These are phyloP conservation scores for Hemibagrus guttatus DNA, from an alignment of 2,797 vertebrate species.

Conservation along the genomic window DNA sequence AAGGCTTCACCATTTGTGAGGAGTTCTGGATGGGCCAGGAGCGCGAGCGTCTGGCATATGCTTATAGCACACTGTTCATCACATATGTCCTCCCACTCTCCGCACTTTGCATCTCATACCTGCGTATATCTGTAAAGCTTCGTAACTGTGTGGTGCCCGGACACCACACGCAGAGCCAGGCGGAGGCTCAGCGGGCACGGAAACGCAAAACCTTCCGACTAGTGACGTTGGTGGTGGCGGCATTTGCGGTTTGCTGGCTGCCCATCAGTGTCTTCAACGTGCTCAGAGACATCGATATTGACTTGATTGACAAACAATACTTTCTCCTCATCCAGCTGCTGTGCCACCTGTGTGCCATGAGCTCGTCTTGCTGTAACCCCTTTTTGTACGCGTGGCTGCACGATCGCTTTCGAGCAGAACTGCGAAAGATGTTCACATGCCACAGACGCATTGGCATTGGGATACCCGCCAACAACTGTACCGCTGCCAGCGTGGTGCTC, in stretches of 20 bases:
- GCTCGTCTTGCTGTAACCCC: conserved; percentile 87
- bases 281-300: conserved; percentile 84
- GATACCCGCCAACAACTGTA: conserved; percentile 76
- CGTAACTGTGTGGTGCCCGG: conserved; percentile 84
- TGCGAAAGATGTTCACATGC: conserved; percentile 82
- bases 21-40: conserved; percentile 88
- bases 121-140: conserved; percentile 86
- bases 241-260: conserved; percentile 86
- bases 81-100: conserved; percentile 87
- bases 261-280: conserved; percentile 88
- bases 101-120: conserved; percentile 82
- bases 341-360: conserved; percentile 89
- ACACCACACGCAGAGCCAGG: conserved; percentile 82
- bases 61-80: conserved; percentile 84
- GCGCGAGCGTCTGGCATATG: conserved; percentile 79
- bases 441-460: conserved; percentile 74
- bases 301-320: conserved; percentile 83
- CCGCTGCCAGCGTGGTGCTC: conserved; percentile 76
- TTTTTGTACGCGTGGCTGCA: conserved; percentile 90
- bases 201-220: conserved; percentile 87
- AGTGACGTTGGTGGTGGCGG: conserved; percentile 82
- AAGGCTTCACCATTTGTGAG: conserved; percentile 87
- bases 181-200: conserved; percentile 76
- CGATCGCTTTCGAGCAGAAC: conserved; percentile 81
- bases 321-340: conserved; percentile 87